phyloP scores from a whole-genome alignment of 2,888 invertebrate genomes.

The Ectobius pallidus region DNA sequence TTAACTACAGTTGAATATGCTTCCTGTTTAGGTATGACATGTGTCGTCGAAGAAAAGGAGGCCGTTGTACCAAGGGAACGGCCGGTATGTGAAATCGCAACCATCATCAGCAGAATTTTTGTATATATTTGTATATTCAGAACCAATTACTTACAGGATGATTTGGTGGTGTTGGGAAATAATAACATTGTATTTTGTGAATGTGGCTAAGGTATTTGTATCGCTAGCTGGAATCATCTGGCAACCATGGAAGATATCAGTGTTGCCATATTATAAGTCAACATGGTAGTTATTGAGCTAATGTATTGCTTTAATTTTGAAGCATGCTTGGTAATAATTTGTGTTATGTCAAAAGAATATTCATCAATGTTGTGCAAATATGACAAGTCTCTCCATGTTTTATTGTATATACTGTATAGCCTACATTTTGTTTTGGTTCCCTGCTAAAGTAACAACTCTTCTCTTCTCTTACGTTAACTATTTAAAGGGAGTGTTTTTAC shows the following conservation, averaged over 20 bases:
- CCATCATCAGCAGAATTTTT: constrained; percentile 1
- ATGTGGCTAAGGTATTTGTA: neutral
- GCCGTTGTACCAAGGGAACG: constrained; percentile 97
- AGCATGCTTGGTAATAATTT: neutral
- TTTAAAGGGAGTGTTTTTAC: no score
- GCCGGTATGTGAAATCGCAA: constrained; percentile 77
- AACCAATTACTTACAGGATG: constrained; percentile 29
- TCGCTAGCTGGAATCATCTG: neutral
- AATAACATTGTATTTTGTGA: neutral
- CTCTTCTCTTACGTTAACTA: no score
- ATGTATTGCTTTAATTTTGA: neutral
- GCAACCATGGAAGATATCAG: neutral
- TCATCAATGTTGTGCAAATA: constrained; percentile 4
- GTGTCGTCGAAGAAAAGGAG: constrained; percentile 96
- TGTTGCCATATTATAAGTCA: neutral
- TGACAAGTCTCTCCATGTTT: neutral
- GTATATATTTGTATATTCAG: constrained; percentile 35
- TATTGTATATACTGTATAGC: neutral
- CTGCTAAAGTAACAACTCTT: no score
- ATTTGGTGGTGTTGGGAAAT: constrained; percentile 25
- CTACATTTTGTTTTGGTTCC: no score
- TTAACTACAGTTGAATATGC: constrained; percentile 18
- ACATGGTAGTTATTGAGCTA: neutral
- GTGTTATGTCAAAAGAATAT: neutral
- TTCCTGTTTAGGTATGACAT: constrained; percentile 82